Conservation (phyloP, 2,888 invertebrate species). For the Cheilosia variabilis region DNA sequence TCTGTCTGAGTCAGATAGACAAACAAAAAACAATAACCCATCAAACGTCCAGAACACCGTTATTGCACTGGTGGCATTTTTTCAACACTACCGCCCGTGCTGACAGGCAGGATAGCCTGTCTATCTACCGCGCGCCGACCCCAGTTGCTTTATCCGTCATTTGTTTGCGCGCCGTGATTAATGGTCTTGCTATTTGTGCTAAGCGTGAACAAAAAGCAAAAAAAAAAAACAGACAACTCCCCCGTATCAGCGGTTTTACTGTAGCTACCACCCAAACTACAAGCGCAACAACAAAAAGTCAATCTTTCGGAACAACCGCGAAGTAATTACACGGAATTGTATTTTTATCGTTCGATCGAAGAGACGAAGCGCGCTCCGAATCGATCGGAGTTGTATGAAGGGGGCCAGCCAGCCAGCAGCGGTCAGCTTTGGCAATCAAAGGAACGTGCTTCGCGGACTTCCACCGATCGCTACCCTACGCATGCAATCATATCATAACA, state of each 20-base stretch:
- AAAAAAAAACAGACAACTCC: slow-evolving; percentile 35
- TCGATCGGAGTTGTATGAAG: slow-evolving; percentile 27
- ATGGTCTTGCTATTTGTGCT: slow-evolving; percentile 60
- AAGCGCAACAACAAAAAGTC: slow-evolving; percentile 57
- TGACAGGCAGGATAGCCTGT: slow-evolving; percentile 37
- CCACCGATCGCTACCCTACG: slow-evolving; percentile 62
- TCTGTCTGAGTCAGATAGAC: slow-evolving; percentile 55
- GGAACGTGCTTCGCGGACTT: slow-evolving; percentile 69
- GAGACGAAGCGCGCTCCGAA: slow-evolving; percentile 19
- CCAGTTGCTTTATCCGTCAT: background rate
- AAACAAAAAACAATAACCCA: background rate
- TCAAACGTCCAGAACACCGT: slow-evolving; percentile 31
- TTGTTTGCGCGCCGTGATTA: slow-evolving; percentile 40
- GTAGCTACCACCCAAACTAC: slow-evolving; percentile 64
- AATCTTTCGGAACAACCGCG: slow-evolving; percentile 71
- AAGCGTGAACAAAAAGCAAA: slow-evolving; percentile 4
- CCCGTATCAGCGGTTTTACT: slow-evolving; percentile 56
- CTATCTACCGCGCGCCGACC: slow-evolving; percentile 55
- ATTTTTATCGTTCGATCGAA: slow-evolving; percentile 66
- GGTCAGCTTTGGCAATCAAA: slow-evolving; percentile 58
- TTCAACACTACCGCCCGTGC: slow-evolving; percentile 62
- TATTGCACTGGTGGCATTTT: slow-evolving; percentile 67
- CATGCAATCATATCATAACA: slow-evolving; percentile 71
- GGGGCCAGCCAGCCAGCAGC: slow-evolving; percentile 10
- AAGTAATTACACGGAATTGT: slow-evolving; percentile 75